Evolutionary conservation across 2,113 vertebrate species (phyloP).

Genomic region (Sterna hirundo): DNA sequence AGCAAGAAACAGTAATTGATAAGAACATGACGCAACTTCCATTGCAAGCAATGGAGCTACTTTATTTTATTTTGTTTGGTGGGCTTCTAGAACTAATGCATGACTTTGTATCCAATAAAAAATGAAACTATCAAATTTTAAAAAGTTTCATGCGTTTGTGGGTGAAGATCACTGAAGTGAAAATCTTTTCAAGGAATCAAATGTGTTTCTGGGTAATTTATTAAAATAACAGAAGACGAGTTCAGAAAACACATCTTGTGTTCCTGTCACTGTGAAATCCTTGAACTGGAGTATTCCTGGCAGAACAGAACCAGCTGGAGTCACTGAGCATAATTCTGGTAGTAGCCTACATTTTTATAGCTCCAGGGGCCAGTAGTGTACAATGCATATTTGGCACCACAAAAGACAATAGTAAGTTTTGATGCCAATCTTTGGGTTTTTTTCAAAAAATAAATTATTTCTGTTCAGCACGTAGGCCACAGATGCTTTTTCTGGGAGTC

Average conservation of each 20-base stretch:
- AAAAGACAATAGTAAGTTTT: not conserved
- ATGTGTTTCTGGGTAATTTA: not conserved
- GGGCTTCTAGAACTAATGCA: not conserved
- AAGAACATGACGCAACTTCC: not conserved
- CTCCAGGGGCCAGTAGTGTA: not conserved
- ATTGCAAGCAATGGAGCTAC: not conserved
- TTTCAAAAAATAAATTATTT: not conserved
- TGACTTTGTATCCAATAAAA: not conserved
- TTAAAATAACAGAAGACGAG: not conserved
- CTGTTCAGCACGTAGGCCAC: not conserved
- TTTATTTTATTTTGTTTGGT: not conserved
- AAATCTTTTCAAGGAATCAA: not conserved
- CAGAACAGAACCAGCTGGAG: not conserved
- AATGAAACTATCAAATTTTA: not conserved
- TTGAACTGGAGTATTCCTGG: not conserved
- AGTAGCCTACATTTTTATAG: not conserved
- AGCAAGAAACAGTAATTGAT: not conserved
- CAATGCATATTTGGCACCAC: not conserved
- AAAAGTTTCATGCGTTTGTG: not conserved
- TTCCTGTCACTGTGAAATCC: not conserved
- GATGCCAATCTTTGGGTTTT: not conserved
- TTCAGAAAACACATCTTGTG: not conserved
- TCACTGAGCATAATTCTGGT: not conserved
- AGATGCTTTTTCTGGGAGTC: not conserved
- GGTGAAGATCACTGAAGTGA: not conserved